Evolutionary conservation across 2,888 invertebrate genomes (phyloP), one percentile per base, ranked within the genome.

Genomic region (Philonicus albiceps): DNA sequence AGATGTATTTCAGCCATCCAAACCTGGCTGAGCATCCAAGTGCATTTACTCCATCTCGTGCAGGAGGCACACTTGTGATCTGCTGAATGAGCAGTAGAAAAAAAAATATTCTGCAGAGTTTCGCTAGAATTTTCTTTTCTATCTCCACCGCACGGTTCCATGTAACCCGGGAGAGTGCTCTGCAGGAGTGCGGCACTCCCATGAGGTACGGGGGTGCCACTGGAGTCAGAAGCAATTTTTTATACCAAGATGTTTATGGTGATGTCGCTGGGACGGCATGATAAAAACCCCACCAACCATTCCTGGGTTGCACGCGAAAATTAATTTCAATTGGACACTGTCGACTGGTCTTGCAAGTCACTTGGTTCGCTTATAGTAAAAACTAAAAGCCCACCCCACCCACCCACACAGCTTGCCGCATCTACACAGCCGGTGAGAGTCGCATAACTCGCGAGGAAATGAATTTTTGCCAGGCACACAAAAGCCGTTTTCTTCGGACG

Each of bases 321-420:
- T 75, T 85, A 85, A 75, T 75, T 85, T 34, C 75, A 85, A 85
- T 85, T 75, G 75, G 85, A 85, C 31, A 85, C 53, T 53, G 75
- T 75, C 75, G 85, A 75, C 31, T 75, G 72, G 75, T 31, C 55
- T 75, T 76, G 31, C 53, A 75, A 31, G 37, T 80, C 49, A 49
- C 30, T 16, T 49, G 31, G 30, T 27, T 13, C 11, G 22, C 0
- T 22, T 1, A 64, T 64, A 64, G 64, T 64, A 64, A 22, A 64
- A 64, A 64, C 64, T 53, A 7, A 13, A 43, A 43, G 3, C 11
- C 31, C 31, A 31, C n/a, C 31, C 49, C 64, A 64, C 5, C 30
- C 22, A 55, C 40, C n/a, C 81, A 7, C 40, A n/a, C 81, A 7
- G 31, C 19, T 7, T 16, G 37, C 22, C 13, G 49, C 81, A 49